A percentile compares a stretch with the other conserved stretches of the same genome.
Conservation (phyloP, 2,888 invertebrate species). For the Tetragnatha montana region DNA sequence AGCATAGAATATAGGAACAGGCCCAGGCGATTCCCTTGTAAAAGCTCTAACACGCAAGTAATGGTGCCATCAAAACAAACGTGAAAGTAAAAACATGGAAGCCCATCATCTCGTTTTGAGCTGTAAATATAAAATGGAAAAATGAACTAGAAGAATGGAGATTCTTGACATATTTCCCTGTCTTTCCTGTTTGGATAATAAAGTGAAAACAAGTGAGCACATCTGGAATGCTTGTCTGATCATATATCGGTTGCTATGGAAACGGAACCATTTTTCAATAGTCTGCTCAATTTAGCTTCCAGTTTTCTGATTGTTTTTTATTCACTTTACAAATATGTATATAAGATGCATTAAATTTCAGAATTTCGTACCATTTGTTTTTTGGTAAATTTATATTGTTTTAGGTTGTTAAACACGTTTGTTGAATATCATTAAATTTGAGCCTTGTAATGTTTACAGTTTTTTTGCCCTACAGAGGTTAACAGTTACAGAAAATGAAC, state of each 20-base stretch:
- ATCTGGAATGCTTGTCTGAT: constrained; percentile 61
- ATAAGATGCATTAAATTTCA: too few relatives aligned
- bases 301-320: too few relatives aligned
- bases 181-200: constrained; percentile 53
- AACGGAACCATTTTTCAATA: constrained; percentile 49
- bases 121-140: constrained; percentile 53
- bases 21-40: constrained; percentile 44
- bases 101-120: not conserved
- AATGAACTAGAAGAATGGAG: constrained; percentile 41
- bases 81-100: not conserved
- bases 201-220: constrained; percentile 60
- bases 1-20: constrained; percentile 9
- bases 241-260: constrained; percentile 53
- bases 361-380: too few relatives aligned
- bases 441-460: too few relatives aligned
- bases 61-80: constrained; percentile 32
- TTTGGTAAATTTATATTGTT: too few relatives aligned
- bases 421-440: too few relatives aligned
- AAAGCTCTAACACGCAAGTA: constrained; percentile 39
- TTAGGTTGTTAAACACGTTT: too few relatives aligned
- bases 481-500: too few relatives aligned
- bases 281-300: not conserved
- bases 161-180: constrained; percentile 46
- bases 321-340: too few relatives aligned
- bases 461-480: too few relatives aligned